Evolutionary conservation across 1,140 invertebrate species (phyloP).

Genomic region (Tenebrio molitor): DNA sequence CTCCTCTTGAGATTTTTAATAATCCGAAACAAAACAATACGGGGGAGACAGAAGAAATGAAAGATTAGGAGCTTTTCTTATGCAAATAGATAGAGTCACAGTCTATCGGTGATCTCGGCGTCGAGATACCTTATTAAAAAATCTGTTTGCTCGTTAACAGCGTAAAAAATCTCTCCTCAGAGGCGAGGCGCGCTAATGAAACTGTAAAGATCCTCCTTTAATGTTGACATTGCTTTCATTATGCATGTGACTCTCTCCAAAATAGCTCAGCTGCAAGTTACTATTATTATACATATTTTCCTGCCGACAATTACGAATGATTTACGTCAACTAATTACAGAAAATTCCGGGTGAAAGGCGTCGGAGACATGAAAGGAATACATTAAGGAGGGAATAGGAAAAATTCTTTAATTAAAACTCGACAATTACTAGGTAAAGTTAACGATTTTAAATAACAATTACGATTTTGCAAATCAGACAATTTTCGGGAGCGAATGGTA

Average conservation of each 20-base stretch:
- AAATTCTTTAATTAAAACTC: constrained; percentile 28
- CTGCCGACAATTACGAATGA: constrained; percentile 13
- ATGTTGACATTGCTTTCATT: constrained; percentile 47
- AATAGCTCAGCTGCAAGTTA: constrained; percentile 5
- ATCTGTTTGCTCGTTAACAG: constrained; percentile 55
- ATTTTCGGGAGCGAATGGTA: constrained; percentile 26
- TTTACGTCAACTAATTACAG: constrained; percentile 27
- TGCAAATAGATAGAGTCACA: constrained; percentile 42
- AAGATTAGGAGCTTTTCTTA: constrained; percentile 43
- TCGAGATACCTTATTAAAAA: constrained; percentile 50
- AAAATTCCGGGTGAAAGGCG: background rate
- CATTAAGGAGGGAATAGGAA: background rate
- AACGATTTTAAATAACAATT: constrained; percentile 48
- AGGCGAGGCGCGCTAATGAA: constrained; percentile 49
- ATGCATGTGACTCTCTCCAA: constrained; percentile 38
- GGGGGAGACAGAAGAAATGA: constrained; percentile 16
- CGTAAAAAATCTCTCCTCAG: constrained; percentile 52
- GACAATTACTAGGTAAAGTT: constrained; percentile 24
- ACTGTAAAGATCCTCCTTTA: constrained; percentile 49
- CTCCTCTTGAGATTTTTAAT: background rate
- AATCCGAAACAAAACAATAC: constrained; percentile 31
- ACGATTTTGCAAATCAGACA: constrained; percentile 41
- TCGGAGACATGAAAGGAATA: no score
- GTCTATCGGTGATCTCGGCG: constrained; percentile 45
- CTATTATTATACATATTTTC: constrained; percentile 36